These are phyloP conservation scores for Clarias batrachus DNA, from an alignment of 2,113 vertebrate species.

Conservation along the genomic window DNA sequence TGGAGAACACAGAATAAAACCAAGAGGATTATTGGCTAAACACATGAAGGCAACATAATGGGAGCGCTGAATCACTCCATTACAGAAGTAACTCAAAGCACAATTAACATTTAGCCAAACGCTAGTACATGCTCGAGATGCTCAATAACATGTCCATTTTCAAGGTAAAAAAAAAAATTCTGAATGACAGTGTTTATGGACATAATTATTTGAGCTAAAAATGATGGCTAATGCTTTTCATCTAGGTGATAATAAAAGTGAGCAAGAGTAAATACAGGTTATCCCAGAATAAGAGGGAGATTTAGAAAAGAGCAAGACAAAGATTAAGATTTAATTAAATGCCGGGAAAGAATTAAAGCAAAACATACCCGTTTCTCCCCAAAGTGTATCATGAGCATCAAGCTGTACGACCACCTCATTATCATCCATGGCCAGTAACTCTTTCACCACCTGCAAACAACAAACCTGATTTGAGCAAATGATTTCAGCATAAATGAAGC, in stretches of 20 bases:
- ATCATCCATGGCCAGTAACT: constrained; percentile 76
- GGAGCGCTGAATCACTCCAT: neutral
- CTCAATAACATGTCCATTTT: neutral
- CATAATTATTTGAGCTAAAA: neutral
- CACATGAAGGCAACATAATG: neutral
- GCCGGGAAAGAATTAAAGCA: constrained; percentile 44
- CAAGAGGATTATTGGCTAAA: neutral
- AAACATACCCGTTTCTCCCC: constrained; percentile 97
- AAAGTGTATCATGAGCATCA: constrained; percentile 88
- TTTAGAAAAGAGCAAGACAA: constrained; percentile 35
- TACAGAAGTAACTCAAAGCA: neutral
- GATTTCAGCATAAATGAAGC: constrained; percentile 44
- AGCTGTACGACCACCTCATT: constrained; percentile 83
- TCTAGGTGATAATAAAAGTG: neutral
- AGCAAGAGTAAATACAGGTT: neutral
- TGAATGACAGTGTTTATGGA: neutral
- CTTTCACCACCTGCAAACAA: constrained; percentile 83
- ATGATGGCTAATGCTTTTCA: neutral
- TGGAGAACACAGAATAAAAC: neutral
- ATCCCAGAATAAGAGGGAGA: neutral
- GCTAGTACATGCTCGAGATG: neutral
- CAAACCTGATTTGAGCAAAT: constrained; percentile 65
- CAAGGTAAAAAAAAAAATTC: neutral
- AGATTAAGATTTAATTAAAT: constrained; percentile 39
- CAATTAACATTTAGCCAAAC: neutral